A percentile compares a stretch with the other conserved stretches of the same genome.
Conservation (phyloP, 2,797 vertebrate genomes). For the Hylomyscus alleni region DNA sequence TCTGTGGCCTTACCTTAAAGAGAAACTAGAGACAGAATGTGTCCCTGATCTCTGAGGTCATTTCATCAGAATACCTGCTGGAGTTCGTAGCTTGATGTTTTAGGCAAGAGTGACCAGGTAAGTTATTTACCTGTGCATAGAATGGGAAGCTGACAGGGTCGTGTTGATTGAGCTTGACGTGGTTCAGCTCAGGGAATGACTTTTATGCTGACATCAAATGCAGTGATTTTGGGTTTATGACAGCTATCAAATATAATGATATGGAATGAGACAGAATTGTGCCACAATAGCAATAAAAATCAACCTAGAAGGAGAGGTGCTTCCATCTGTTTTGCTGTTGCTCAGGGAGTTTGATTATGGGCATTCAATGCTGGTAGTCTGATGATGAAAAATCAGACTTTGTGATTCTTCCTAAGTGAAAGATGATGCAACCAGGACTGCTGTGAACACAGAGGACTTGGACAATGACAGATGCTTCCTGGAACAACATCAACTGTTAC, state of each 20-base stretch:
- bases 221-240: constrained; percentile 76
- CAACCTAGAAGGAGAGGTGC: constrained; percentile 55
- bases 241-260: constrained; percentile 79
- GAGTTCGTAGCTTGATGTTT: background rate
- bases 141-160: constrained; percentile 15
- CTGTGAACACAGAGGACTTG: background rate
- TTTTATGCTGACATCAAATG: constrained; percentile 64
- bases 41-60: background rate
- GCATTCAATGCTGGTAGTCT: background rate
- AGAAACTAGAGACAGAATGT: background rate
- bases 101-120: background rate
- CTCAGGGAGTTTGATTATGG: background rate
- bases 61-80: background rate
- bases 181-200: constrained; percentile 51
- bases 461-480: background rate
- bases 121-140: background rate
- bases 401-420: background rate
- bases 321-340: constrained; percentile 59
- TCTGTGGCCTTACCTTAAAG: background rate
- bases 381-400: constrained; percentile 8
- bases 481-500: background rate
- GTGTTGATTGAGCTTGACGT: constrained; percentile 61
- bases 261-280: constrained; percentile 56
- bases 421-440: background rate
- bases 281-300: constrained; percentile 76